Base-by-base conservation (phyloP, 2,113 vertebrate species). In the Nycticryphes semicollaris region DNA sequence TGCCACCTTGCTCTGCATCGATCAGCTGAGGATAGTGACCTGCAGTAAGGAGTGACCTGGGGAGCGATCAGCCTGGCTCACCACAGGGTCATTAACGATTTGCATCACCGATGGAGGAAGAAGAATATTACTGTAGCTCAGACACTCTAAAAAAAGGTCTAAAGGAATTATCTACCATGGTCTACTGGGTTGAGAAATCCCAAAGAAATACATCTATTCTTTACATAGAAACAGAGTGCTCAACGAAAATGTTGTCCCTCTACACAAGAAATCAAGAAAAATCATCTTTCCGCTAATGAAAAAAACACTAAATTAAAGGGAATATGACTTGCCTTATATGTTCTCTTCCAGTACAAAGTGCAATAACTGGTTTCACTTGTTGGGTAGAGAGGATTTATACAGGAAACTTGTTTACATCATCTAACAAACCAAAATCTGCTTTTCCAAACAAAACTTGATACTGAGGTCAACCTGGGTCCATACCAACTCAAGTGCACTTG, bases 1-100 rank as follows among this genome's bases (percentile, higher is more conserved):
- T 90, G 21, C 19, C 60, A 56, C 50, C 54, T 70, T 0, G 0
- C 45, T 94, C 51, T 70, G 20, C 56, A 74, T 33, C 0, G 0
- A 74, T 81, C 74, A 60, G 5, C 1, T 5, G 75, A 76, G 31
- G 48, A 91, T 10, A 56, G 48, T 43, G 69, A 87, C 74, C 74
- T 79, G 43, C 33, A 94, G 56, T 19, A 82, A 84, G 24, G 33
- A 70, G 6, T 33, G 28, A 56, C 21, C 64, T 62, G 50, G 12
- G 76, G 37, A 91, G 9, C 7, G 11, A 57, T 89, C 37, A 79
- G 20, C 39, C 51, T 69, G 50, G 14, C 56, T 88, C 62, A 59
- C 19, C 10, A 35, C 39, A 33, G 43, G 62, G 14, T 25, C 27
- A 8, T 33, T 67, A 77, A 51, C 0, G 12, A 54, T 66, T 80